Evolutionary conservation across 2,113 vertebrate genomes (phyloP).

Genomic region (Ivindomyrus marchei): DNA sequence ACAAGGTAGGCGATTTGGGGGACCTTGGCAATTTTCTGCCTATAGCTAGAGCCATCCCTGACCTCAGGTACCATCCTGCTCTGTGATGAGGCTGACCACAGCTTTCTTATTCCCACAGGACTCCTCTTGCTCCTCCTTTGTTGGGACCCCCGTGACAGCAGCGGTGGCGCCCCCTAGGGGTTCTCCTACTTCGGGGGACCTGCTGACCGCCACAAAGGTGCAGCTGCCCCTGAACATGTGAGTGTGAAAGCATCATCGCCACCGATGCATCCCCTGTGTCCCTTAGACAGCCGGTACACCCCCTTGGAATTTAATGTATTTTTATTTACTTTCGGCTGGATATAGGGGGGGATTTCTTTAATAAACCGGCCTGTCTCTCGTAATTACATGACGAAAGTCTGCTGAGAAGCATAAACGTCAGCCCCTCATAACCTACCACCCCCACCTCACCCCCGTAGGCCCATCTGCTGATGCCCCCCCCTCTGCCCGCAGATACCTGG

Average conservation of each 20-base stretch:
- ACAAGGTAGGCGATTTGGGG: not conserved
- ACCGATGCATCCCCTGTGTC: constrained; percentile 26
- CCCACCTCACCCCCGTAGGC: not conserved
- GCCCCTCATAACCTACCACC: no score
- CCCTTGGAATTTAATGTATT: not conserved
- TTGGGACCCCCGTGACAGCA: constrained; percentile 41
- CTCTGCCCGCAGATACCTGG: constrained; percentile 72
- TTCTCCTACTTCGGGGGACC: constrained; percentile 73
- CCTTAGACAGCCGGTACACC: not conserved
- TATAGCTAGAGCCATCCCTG: not conserved
- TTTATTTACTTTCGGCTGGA: not conserved
- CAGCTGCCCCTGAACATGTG: constrained; percentile 96
- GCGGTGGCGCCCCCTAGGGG: constrained; percentile 71
- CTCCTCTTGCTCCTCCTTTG: constrained; percentile 46
- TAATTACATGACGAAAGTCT: not conserved
- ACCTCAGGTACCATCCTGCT: not conserved
- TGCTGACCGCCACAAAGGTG: constrained; percentile 76
- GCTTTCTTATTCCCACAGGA: constrained; percentile 52
- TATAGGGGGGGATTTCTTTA: not conserved
- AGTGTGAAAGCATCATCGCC: constrained; percentile 45
- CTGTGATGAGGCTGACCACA: not conserved
- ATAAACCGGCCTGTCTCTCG: not conserved
- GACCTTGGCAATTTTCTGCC: not conserved
- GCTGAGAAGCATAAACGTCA: not conserved
- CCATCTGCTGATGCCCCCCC: not conserved